Conservation (phyloP, 2,113 vertebrate genomes). For the Rissa tridactyla region DNA sequence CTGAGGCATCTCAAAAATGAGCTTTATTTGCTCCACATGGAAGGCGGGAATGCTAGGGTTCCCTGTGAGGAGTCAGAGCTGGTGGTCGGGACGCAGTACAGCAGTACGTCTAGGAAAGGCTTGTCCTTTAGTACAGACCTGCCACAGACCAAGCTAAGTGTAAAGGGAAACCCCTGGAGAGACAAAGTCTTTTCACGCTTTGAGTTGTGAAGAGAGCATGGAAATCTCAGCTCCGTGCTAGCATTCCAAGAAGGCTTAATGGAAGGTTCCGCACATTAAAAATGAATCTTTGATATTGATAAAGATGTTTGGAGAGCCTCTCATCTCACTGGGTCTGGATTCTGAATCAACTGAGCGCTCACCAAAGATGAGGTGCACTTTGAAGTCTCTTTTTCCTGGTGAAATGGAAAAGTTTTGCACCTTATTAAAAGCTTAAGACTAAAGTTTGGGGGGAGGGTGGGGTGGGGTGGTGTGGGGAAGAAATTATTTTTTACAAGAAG, state of each 20-base stretch:
- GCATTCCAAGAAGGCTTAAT: not conserved
- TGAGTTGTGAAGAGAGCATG: not conserved
- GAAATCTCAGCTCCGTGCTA: not conserved
- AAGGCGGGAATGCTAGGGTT: not conserved
- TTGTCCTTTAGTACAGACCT: not conserved
- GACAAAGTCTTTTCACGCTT: not conserved
- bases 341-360: not conserved
- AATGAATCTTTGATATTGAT: not conserved
- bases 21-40: not conserved
- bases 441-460: not conserved
- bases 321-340: not conserved
- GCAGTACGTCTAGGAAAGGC: not conserved
- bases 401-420: not conserved
- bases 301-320: not conserved
- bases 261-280: not conserved
- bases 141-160: accelerated
- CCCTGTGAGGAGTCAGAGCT: not conserved
- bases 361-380: not conserved
- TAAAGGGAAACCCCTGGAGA: not conserved
- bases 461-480: too few species aligned
- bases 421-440: not conserved
- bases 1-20: not conserved
- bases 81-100: not conserved
- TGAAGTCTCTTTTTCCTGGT: too few species aligned
- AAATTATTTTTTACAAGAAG: not conserved